phyloP scores from a whole-genome alignment of 2,797 vertebrate species.

The Lerista edwardsae region DNA sequence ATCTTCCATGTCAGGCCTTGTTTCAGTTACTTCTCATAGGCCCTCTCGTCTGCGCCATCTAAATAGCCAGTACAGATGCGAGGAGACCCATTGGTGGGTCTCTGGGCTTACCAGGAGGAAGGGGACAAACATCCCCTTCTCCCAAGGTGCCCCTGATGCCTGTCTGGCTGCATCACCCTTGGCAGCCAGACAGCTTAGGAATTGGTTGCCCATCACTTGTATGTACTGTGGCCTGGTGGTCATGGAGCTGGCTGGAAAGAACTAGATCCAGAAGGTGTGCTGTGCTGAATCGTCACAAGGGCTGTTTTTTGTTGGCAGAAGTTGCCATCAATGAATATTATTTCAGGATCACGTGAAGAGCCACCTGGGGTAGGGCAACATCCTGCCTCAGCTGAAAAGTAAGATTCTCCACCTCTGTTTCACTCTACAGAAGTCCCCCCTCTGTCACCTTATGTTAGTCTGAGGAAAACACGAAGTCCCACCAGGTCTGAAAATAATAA shows the following conservation, averaged over 20 bases:
- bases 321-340: not conserved
- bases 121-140: no score
- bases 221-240: not conserved
- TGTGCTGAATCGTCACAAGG: not conserved
- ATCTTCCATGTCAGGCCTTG: no score
- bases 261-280: not conserved
- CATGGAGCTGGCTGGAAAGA: not conserved
- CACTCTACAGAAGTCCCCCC: not conserved
- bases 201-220: no score
- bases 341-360: not conserved
- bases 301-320: not conserved
- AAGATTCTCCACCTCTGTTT: not conserved
- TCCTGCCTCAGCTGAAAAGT: not conserved
- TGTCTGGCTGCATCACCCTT: no score
- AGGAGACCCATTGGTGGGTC: no score
- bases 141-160: no score
- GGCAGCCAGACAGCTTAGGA: no score
- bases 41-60: no score
- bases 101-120: no score
- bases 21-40: no score
- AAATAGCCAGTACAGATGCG: no score
- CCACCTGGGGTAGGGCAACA: not conserved
- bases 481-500: not conserved
- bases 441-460: not conserved
- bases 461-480: not conserved